Base-by-base conservation (phyloP, 2,888 invertebrate genomes). In the Kryphioiulus occultus region DNA sequence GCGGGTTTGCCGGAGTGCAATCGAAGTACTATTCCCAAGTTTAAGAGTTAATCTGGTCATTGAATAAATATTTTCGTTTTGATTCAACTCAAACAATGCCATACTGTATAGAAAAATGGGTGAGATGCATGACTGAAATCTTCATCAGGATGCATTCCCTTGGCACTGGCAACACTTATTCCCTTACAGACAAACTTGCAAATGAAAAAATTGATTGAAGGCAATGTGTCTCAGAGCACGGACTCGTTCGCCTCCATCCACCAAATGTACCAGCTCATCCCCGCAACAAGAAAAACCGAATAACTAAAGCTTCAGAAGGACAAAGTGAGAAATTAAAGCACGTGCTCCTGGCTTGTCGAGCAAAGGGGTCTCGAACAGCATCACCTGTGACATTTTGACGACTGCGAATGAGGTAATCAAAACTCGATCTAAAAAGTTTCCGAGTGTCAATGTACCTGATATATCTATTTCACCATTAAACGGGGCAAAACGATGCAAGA, bases 401-500 rank as follows among this genome's bases (percentile, higher is more conserved):
- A 30, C 30, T 15, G 30, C 78, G 26, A 10, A 78, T 15, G 7
- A 26, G 15, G 10, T 30, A 32, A 7, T 4, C 2, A 35, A 15
- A 78, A 78, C 78, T 78, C 30, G 2, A n/a, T 53, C 53, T 53
- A 53, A n/a, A n/a, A n/a, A n/a, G n/a, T n/a, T 53, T 3, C 53
- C n/a, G 44, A 26, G 68, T 59, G 68, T 68, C 68, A 78, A 78
- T 78, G 78, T 78, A 78, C 78, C 78, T 78, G 78, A 26, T 5
- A 44, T 32, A 30, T 78, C 68, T 3, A 68, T 68, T 68, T 68
- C 22, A 68, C 68, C 68, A 10, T 22, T 68, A 26, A 22, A 68
- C 68, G 22, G 26, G 26, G 68, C 12, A 68, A 68, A 26, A 26
- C 26, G 26, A 22, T 2, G 22, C 26, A 26, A 7, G 68, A 68